Evolutionary conservation across 2,888 invertebrate genomes (phyloP).

Genomic region (Tachystola acroxantha): DNA sequence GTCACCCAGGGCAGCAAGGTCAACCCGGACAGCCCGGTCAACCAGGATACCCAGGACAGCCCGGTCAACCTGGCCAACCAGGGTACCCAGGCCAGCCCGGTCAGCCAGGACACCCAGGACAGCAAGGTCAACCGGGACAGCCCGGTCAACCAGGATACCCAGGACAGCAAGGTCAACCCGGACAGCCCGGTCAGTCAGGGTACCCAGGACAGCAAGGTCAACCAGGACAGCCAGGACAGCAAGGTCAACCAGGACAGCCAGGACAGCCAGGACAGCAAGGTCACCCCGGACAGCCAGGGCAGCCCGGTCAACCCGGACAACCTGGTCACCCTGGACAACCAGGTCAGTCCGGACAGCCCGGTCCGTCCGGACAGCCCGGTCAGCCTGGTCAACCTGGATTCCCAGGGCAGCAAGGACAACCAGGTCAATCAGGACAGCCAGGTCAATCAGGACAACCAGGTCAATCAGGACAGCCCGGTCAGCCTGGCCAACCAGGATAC

Average conservation of each 20-base stretch:
- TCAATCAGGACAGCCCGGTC: slow-evolving; percentile 61
- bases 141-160: slow-evolving; percentile 15
- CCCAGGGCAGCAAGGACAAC: slow-evolving; percentile 11
- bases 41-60: slow-evolving; percentile 18
- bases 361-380: slow-evolving; percentile 25
- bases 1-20: slow-evolving; percentile 17
- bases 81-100: slow-evolving; percentile 18
- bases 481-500: slow-evolving; percentile 14
- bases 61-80: slow-evolving; percentile 19
- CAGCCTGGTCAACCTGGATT: slow-evolving; percentile 22
- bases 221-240: slow-evolving; percentile 50
- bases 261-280: slow-evolving; percentile 8
- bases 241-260: slow-evolving; percentile 32
- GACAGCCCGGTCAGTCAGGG: slow-evolving; percentile 22
- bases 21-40: slow-evolving; percentile 16
- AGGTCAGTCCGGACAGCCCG: slow-evolving; percentile 6
- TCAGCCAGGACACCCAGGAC: slow-evolving; percentile 20
- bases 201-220: slow-evolving; percentile 14
- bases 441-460: slow-evolving; percentile 34
- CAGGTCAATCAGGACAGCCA: slow-evolving; percentile 15
- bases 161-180: slow-evolving; percentile 9
- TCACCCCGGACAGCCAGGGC: slow-evolving; percentile 20
- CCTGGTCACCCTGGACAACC: slow-evolving; percentile 40
- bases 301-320: slow-evolving; percentile 54
- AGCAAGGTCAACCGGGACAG: slow-evolving; percentile 26